Conservation (phyloP, 2,797 vertebrate genomes). For the Gephyroberyx darwinii region DNA sequence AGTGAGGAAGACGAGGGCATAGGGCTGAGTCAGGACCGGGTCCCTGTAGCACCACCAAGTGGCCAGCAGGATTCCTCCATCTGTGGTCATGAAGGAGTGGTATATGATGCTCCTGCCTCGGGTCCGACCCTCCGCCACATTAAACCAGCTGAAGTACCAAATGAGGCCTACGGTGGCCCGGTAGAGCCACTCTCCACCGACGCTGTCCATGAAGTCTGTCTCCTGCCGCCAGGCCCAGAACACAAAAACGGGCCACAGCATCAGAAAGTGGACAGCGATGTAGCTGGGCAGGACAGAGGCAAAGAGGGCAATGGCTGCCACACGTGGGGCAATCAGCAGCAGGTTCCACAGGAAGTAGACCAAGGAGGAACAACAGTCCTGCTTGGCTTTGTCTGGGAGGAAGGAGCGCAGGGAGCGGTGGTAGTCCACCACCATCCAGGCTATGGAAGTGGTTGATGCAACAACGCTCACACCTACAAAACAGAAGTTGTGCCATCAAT, state of each 20-base stretch:
- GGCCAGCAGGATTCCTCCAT: conserved; percentile 80
- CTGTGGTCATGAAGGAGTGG: conserved; percentile 83
- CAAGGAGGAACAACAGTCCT: conserved; percentile 80
- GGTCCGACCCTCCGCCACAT: conserved; percentile 86
- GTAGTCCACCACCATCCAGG: conserved; percentile 95
- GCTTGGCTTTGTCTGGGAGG: conserved; percentile 85
- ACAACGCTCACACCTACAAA: conserved; percentile 85
- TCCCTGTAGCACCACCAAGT: conserved; percentile 80
- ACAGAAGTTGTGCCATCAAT: conserved; percentile 21
- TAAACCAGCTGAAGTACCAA: conserved; percentile 99
- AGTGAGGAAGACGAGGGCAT: conserved; percentile 47
- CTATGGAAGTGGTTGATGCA: conserved; percentile 87
- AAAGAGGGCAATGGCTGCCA: conserved; percentile 86
- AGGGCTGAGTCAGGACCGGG: conserved; percentile 54
- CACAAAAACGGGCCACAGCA: conserved; percentile 84
- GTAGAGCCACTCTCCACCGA: conserved; percentile 86
- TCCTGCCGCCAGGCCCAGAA: conserved; percentile 87
- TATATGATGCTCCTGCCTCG: conserved; percentile 86
- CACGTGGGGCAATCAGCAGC: conserved; percentile 88
- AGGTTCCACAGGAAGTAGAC: conserved; percentile 96
- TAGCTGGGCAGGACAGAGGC: conserved; percentile 81
- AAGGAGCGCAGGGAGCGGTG: conserved; percentile 92
- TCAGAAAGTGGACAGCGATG: conserved; percentile 82
- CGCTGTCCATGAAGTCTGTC: conserved; percentile 90
- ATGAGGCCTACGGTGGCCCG: conserved; percentile 87